Evolutionary conservation across 2,797 vertebrate species (phyloP), one percentile per base, ranked within the genome.

Genomic region (Decapterus maruadsi): DNA sequence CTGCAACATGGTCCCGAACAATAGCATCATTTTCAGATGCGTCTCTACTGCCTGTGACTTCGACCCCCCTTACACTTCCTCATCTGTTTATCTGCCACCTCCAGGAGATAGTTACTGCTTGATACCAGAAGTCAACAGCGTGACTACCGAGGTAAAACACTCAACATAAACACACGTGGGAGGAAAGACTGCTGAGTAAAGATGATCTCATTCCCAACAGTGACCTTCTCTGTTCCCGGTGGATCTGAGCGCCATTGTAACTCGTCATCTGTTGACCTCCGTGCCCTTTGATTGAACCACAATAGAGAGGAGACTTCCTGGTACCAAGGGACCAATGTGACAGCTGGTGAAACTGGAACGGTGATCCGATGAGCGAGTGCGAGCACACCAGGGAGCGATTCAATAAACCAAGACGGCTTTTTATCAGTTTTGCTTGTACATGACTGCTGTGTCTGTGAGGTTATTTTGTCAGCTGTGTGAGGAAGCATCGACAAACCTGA

Each of bases 201-300:
- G 61, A 64, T 89, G 85, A 90, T 81, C 74, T 90, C 76, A 87
- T 72, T 68, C 61, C 61, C 16, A 48, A 89, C 90, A 90, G 76
- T 40, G 74, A 55, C 72, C 43, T 48, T 17, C 70, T 78, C 65
- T 86, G 84, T 89, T 75, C 77, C 64, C 57, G 20, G 66, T 72
- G 46, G 68, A 70, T 88, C 78, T 79, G 78, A 87, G 80, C 14
- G 22, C 83, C 80, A 87, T 92, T 93, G 90, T 92, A 84, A 55
- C 46, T 19, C 12, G 55, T 80, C 73, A 48, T 65, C 80, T 46
- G 79, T 65, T 67, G 81, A 80, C 79, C 85, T 83, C 74, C 19
- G 42, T 22, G 68, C 55, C 48, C 75, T 87, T 73, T 59, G 57
- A 72, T 40, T 61, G 53, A 75, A 80, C 70, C 74, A 85, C 86